Percentiles rank a stretch among this genome's conserved stretches.
Evolutionary conservation across 2,113 vertebrate genomes (phyloP).

Genomic region (Prinia subflava): DNA sequence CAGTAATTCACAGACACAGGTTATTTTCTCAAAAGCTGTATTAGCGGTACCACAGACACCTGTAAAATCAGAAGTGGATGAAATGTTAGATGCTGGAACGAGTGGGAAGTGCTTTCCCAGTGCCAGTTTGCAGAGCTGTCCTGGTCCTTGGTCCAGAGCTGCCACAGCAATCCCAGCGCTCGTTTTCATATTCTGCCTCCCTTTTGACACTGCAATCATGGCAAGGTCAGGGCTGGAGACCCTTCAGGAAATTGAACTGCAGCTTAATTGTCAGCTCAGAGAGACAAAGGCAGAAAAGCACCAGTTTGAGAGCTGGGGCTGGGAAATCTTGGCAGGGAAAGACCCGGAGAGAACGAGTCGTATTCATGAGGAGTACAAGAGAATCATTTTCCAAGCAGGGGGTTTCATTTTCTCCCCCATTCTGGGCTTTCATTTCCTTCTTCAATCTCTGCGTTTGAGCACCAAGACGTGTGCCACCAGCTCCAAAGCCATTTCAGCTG

Average conservation of each 20-base stretch:
- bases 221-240: constrained; percentile 11
- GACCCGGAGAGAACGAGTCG: background rate
- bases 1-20: background rate
- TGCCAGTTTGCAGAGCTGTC: background rate
- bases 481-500: background rate
- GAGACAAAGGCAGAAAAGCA: background rate
- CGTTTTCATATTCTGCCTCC: background rate
- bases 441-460: background rate
- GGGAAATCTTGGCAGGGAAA: background rate
- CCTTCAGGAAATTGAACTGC: constrained; percentile 8
- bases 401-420: background rate
- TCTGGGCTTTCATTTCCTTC: background rate
- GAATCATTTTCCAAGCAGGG: background rate
- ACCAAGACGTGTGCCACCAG: background rate
- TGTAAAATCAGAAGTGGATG: background rate
- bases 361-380: background rate
- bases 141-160: background rate
- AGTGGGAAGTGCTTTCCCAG: background rate
- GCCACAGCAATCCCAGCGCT: background rate
- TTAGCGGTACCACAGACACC: background rate
- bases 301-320: background rate
- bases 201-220: constrained; percentile 11
- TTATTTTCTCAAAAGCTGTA: background rate
- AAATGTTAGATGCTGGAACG: background rate
- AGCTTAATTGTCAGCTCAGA: background rate